A percentile compares a stretch with the other conserved stretches of the same genome.
phyloP scores from a whole-genome alignment of 2,888 invertebrate species.

The Polia nebulosa region DNA sequence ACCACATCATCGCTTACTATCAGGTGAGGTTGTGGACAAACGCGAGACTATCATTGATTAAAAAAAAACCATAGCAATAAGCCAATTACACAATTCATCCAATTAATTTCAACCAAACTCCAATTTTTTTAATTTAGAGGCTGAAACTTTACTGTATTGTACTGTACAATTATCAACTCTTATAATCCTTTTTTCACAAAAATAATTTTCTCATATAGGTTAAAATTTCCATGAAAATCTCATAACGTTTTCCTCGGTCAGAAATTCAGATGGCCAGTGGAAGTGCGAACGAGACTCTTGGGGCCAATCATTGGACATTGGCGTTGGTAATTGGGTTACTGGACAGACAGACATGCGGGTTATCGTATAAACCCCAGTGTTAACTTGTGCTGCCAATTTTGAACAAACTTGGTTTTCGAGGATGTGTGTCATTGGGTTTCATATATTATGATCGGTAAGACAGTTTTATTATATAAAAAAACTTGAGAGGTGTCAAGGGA shows the following conservation, averaged over 20 bases:
- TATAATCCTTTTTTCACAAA: background rate
- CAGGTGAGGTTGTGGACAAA: no score
- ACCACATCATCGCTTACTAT: no score
- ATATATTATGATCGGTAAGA: background rate
- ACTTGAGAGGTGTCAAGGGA: no score
- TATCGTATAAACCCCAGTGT: slow-evolving; percentile 39
- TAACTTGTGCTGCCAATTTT: slow-evolving; percentile 37
- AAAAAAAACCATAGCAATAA: background rate
- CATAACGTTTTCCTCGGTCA: slow-evolving; percentile 35
- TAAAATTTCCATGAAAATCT: slow-evolving; percentile 58
- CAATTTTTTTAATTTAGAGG: no score
- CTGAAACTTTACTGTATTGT: background rate
- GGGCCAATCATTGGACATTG: slow-evolving; percentile 64
- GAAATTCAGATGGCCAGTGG: slow-evolving; percentile 48
- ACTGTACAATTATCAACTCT: background rate
- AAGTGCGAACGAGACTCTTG: slow-evolving; percentile 61
- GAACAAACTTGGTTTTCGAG: slow-evolving; percentile 1
- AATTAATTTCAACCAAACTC: background rate
- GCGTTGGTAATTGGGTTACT: slow-evolving; percentile 60
- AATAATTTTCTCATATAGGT: slow-evolving; percentile 12
- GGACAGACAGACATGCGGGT: slow-evolving; percentile 44
- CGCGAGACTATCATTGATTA: no score
- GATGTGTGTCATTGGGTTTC: slow-evolving; percentile 2
- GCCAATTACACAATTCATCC: background rate
- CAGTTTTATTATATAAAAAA: background rate